Evolutionary conservation across 1,140 invertebrate genomes (phyloP).

Genomic region (Atopsyche davidsoni): DNA sequence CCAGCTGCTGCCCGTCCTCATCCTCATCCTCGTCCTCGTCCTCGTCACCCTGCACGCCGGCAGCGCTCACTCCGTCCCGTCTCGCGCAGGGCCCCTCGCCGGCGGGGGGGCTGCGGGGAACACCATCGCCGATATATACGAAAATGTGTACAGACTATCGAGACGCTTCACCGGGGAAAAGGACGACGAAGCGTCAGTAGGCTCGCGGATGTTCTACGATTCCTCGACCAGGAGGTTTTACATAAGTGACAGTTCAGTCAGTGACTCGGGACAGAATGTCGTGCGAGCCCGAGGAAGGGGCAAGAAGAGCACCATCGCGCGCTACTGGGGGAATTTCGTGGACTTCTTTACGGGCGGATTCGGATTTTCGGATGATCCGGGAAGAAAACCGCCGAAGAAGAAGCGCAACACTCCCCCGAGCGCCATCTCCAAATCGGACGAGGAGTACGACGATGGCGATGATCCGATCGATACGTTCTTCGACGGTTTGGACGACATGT

Average conservation of each 20-base stretch:
- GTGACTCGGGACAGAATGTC: not conserved
- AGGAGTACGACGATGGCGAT: slow-evolving; percentile 14
- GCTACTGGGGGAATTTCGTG: slow-evolving; percentile 14
- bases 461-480: slow-evolving; percentile 23
- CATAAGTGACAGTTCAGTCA: not conserved
- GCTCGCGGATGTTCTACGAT: slow-evolving; percentile 18
- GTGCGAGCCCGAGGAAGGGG: not conserved
- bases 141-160: not conserved
- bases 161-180: not conserved
- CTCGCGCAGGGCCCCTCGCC: not conserved
- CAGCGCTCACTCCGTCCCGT: slow-evolving; percentile 13
- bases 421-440: slow-evolving; percentile 4
- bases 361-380: slow-evolving; percentile 2
- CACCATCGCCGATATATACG: not conserved
- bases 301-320: not conserved
- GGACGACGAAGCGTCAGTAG: not conserved
- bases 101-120: not conserved
- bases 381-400: slow-evolving; percentile 16
- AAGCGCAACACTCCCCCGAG: slow-evolving; percentile 5
- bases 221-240: slow-evolving; percentile 16
- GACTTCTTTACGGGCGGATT: slow-evolving; percentile 21
- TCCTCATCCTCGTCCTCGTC: slow-evolving; percentile 13
- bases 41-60: slow-evolving; percentile 19
- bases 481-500: slow-evolving; percentile 22
- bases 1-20: not conserved